Percentiles rank a stretch among this genome's conserved stretches.
phyloP scores from a whole-genome alignment of 23 tunicate species.

The Ciona savignyi region DNA sequence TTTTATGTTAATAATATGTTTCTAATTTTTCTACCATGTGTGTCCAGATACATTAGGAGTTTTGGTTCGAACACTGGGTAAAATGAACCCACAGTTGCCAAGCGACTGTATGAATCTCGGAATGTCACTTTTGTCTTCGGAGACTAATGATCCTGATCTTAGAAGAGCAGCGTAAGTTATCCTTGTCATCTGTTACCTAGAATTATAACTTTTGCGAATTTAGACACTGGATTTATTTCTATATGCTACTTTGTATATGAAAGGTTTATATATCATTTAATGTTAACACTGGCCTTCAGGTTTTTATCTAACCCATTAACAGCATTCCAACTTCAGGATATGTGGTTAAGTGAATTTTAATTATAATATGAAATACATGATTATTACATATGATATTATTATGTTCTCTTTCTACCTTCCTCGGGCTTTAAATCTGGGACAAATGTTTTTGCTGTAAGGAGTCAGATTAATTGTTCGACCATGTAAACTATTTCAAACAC shows the following conservation, averaged over 20 bases:
- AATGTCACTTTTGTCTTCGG: constrained; percentile 31
- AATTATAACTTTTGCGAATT: neutral
- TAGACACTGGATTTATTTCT: constrained; percentile 79
- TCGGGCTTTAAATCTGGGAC: constrained; percentile 62
- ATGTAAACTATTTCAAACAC: constrained; percentile 22
- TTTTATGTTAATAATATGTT: neutral
- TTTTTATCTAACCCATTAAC: too few species aligned
- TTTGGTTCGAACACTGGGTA: constrained; percentile 76
- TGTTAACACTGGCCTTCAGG: too few species aligned
- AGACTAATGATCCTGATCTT: constrained; percentile 68
- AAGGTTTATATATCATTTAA: too few species aligned
- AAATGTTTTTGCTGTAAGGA: constrained; percentile 35
- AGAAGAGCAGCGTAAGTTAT: constrained; percentile 79
- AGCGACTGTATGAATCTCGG: constrained; percentile 76
- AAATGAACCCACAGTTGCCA: constrained; percentile 41
- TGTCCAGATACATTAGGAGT: constrained; percentile 79
- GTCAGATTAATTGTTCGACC: constrained; percentile 59
- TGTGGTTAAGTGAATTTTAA: too few species aligned
- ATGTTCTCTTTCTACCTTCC: too few species aligned
- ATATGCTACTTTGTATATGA: too few species aligned
- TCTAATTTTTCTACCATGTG: neutral
- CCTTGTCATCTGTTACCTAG: neutral
- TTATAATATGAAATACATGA: too few species aligned
- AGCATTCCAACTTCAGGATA: too few species aligned
- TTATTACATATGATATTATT: too few species aligned